Evolutionary conservation across 2,888 invertebrate genomes (phyloP).

Genomic region (Drosophila suboccidentalis): DNA sequence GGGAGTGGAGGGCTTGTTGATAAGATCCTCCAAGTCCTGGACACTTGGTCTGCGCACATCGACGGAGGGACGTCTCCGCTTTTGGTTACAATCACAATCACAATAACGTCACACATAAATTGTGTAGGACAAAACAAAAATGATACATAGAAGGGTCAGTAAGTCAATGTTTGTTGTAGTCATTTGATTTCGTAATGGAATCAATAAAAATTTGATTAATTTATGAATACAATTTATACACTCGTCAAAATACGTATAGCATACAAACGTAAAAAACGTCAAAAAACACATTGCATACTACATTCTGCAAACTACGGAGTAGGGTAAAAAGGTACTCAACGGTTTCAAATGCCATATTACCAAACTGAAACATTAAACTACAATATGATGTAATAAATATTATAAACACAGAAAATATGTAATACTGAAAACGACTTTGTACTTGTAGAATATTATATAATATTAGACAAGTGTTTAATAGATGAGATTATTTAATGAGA

Average conservation of each 20-base stretch:
- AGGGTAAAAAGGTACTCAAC: slow-evolving; percentile 9
- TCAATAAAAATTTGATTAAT: slow-evolving; percentile 7
- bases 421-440: not conserved
- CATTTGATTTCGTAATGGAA: not conserved
- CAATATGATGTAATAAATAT: slow-evolving; percentile 16
- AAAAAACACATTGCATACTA: slow-evolving; percentile 16
- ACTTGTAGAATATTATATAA: not conserved
- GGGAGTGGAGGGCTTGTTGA: slow-evolving; percentile 96
- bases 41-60: slow-evolving; percentile 96
- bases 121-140: slow-evolving; percentile 12
- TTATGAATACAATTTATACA: slow-evolving; percentile 21
- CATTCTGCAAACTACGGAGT: slow-evolving; percentile 30
- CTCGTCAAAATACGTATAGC: slow-evolving; percentile 34
- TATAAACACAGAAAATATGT: slow-evolving; percentile 4
- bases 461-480: not conserved
- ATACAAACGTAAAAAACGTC: slow-evolving; percentile 44
- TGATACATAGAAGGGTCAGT: slow-evolving; percentile 16
- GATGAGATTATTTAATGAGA: not conserved
- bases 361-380: slow-evolving; percentile 31
- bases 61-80: slow-evolving; percentile 94
- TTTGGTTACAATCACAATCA: slow-evolving; percentile 60
- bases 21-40: slow-evolving; percentile 95
- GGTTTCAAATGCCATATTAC: slow-evolving; percentile 32
- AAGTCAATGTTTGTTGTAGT: not conserved
- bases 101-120: slow-evolving; percentile 17